Conservation (phyloP, 2,888 invertebrate genomes). For the Cerceris ruficornis region DNA sequence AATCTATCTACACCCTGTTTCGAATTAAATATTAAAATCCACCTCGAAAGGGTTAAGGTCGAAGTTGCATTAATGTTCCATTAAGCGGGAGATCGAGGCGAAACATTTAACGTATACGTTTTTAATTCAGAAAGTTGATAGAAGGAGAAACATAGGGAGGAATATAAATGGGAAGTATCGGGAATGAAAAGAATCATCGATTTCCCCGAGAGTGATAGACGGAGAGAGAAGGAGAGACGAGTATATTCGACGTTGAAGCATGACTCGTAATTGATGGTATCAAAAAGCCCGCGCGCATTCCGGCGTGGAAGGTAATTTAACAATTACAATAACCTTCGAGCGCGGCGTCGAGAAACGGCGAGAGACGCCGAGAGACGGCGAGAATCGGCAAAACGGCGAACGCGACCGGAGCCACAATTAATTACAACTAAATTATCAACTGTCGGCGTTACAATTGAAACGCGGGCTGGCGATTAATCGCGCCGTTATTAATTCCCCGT, state of each 20-base stretch:
- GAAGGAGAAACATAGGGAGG: too few relatives aligned
- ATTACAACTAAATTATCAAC: slow-evolving; percentile 50
- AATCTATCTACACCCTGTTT: too few relatives aligned
- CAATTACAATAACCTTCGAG: slow-evolving; percentile 46
- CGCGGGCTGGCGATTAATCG: slow-evolving; percentile 44
- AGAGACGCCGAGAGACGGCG: slow-evolving; percentile 28
- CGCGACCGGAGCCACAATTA: slow-evolving; percentile 37
- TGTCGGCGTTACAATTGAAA: slow-evolving; percentile 26
- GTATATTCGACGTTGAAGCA: background rate
- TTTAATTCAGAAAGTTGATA: too few relatives aligned
- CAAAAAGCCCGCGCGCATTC: slow-evolving; percentile 5
- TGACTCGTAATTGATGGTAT: slow-evolving; percentile 2
- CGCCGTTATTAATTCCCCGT: slow-evolving; percentile 41
- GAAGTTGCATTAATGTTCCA: too few relatives aligned
- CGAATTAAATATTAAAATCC: too few relatives aligned
- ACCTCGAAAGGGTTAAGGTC: too few relatives aligned
- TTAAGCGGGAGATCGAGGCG: too few relatives aligned
- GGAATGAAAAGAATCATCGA: too few relatives aligned
- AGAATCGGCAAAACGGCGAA: background rate
- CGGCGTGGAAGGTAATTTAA: slow-evolving; percentile 37
- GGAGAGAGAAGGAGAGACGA: background rate
- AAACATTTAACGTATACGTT: too few relatives aligned
- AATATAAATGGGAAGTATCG: too few relatives aligned
- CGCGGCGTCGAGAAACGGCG: slow-evolving; percentile 9
- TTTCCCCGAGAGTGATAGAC: background rate